phyloP scores from a whole-genome alignment of 1,140 invertebrate genomes.

The Nymphalis io region DNA sequence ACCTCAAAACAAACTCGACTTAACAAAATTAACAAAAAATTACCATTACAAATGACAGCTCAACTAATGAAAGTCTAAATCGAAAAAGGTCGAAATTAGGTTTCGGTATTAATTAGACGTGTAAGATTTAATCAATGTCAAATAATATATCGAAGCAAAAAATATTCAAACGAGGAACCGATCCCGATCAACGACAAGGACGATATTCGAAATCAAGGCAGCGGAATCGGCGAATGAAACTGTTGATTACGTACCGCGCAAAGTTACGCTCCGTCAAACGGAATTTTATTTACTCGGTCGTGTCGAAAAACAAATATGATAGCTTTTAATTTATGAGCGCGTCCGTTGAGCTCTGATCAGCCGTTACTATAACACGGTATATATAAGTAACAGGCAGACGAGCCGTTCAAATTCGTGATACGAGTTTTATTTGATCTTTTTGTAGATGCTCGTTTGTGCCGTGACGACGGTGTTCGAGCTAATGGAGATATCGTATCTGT shows the following conservation, averaged over 20 bases:
- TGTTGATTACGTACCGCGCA: slow-evolving; percentile 73
- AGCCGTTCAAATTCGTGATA: slow-evolving; percentile 61
- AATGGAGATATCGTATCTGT: slow-evolving; percentile 75
- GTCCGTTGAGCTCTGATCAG: slow-evolving; percentile 52
- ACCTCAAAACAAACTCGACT: slow-evolving; percentile 59
- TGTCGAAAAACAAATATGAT: slow-evolving; percentile 77
- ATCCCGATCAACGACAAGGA: slow-evolving; percentile 54
- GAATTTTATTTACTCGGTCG: slow-evolving; percentile 74
- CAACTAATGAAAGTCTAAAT: slow-evolving; percentile 33
- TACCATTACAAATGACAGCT: slow-evolving; percentile 21
- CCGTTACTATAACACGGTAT: slow-evolving; percentile 45
- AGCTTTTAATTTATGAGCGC: slow-evolving; percentile 75
- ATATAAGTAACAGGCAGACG: slow-evolving; percentile 37
- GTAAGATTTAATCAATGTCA: slow-evolving; percentile 69
- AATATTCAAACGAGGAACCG: slow-evolving; percentile 70
- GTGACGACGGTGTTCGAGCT: slow-evolving; percentile 64
- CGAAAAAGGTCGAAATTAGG: slow-evolving; percentile 14
- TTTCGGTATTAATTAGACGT: slow-evolving; percentile 36
- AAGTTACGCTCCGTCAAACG: slow-evolving; percentile 75
- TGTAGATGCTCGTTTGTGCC: slow-evolving; percentile 55
- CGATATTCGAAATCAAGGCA: slow-evolving; percentile 67
- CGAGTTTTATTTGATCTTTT: slow-evolving; percentile 61
- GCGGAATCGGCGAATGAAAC: slow-evolving; percentile 74
- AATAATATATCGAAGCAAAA: slow-evolving; percentile 54
- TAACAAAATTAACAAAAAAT: slow-evolving; percentile 38